Base-by-base conservation (phyloP, 1,140 invertebrate genomes). In the Drosophila gunungcola region DNA sequence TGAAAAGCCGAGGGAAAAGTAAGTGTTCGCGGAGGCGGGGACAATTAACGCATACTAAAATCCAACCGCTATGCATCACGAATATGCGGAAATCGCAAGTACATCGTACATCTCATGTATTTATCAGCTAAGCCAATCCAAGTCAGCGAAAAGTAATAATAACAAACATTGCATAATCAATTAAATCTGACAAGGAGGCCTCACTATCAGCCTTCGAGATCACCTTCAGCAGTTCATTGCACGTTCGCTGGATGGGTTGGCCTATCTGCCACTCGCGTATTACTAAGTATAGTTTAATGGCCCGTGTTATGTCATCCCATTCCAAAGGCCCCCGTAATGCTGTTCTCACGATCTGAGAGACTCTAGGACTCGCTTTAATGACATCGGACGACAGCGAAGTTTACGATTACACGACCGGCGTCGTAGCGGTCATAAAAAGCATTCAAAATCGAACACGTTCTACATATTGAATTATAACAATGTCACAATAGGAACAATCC, bases 201-300 rank as follows among this genome's bases (percentile, higher is more conserved):
- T 32, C 34, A 39, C 27, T 56, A 74, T 74, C 72, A 73, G 72
- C 72, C 58, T 51, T 72, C 56, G 62, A 65, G 53, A 76, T 76
- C 73, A 76, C 73, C 73, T 76, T 76, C 61, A 58, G 29, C 53
- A 76, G 73, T 76, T 76, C 73, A 76, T 76, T 76, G 70, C 53
- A 76, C 73, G 73, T 75, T 54, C 32, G 11, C 13, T 2, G 32
- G 29, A 52, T 52, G 49, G 49, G 49, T 2, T 36, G 49, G 51
- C 43, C 45, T 55, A 53, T 34, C 48, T 32, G 48, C 5, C 27
- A n/a, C 3, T 29, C 57, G 3, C 34, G 27, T 61, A 13, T 16
- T 49, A 67, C 61, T 75, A 65, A 57, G 48, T 42, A 58, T 76
- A 75, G 73, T 58, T 67, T 76, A 67, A 76, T 73, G 69, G 36